Evolutionary conservation across 2,888 invertebrate species (phyloP), one percentile per base, ranked within the genome.

Genomic region (Himalopsyche tibetana): DNA sequence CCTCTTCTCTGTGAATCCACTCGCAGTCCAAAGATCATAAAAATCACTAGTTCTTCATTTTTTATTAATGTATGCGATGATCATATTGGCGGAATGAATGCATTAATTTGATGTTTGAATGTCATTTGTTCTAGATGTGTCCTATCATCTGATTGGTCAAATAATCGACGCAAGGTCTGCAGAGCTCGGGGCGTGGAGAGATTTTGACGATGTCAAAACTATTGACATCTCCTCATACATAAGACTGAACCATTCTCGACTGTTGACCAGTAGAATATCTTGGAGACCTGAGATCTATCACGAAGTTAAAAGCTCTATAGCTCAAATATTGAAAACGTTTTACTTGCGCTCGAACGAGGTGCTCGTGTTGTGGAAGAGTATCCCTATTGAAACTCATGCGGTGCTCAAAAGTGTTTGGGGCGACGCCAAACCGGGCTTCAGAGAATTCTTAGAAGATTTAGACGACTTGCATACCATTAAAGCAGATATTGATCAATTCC

Each of bases 221-320:
- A 95, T 96, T 4, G 97, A 97, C 91, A 92, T 97, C 38, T 94
- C 95, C 5, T 97, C 96, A 38, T 97, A 96, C 91, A 92, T 97
- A 80, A 94, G 96, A 42, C 94, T 98, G 89, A 98, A 98, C 92
- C 97, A 97, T 90, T 97, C 97, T 0, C 94, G 97, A 56, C 92
- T 97, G 0, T 93, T 98, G 17, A 96, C 96, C 1, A 96, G 97
- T 87, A 95, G 94, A n/a, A 92, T 97, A 38, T 93, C 94, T 86
- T 98, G 97, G 97, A 93, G 97, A 38, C 96, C 97, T 0, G 94
- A 96, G 89, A 94, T 97, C 40, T 95, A 94, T 89, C 90, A 91
- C 84, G 93, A 93, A 89, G 90, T 93, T 0, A 93, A 92, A 89
- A 90, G 91, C 0, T 90, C 91, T 74, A 91, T 91, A 0, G 90